Base-by-base conservation (phyloP, 2,113 vertebrate genomes). In the Dromiciops gliroides region DNA sequence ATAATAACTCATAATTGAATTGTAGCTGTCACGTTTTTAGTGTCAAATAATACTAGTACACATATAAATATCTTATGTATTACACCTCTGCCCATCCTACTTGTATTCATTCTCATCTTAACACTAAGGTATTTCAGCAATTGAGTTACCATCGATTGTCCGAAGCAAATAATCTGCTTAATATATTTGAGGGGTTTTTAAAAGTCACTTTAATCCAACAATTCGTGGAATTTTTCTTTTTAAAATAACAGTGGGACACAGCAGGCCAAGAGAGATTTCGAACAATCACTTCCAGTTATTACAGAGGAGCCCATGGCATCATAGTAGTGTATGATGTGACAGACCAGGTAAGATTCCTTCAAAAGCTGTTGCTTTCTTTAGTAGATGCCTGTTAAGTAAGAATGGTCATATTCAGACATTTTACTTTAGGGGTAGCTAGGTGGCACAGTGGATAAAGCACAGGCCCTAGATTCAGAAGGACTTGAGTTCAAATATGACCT, bases 251-350 rank as follows among this genome's bases (percentile, higher is more conserved):
- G 99, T 99, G 99, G 99, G 99, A 99, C 98, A 99, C 99, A 5
- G 99, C 99, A 0, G 99, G 99, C 22, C 99, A 99, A 98, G 99
- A 99, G 97, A 98, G 99, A 95, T 99, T 99, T 98, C 99, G 99
- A 97, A 99, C 99, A 95, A 99, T 99, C 99, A 99, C 99, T 9
- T 99, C 99, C 98, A 99, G 99, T 98, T 99, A 99, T 98, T 99
- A 99, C 99, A 99, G 99, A 99, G 99, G 99, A 93, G 99, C 99
- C 67, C 99, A 99, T 89, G 99, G 99, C 97, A 99, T 99, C 98
- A 99, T 99, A 93, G 99, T 99, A 48, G 99, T 99, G 93, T 99
- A 99, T 96, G 99, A 99, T 96, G 99, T 99, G 94, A 99, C 99
- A 89, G 99, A 99, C 97, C 99, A 99, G 99, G 99, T 99, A 97